Base-by-base conservation (phyloP, 2,797 vertebrate genomes). In the Astyanax mexicanus region DNA sequence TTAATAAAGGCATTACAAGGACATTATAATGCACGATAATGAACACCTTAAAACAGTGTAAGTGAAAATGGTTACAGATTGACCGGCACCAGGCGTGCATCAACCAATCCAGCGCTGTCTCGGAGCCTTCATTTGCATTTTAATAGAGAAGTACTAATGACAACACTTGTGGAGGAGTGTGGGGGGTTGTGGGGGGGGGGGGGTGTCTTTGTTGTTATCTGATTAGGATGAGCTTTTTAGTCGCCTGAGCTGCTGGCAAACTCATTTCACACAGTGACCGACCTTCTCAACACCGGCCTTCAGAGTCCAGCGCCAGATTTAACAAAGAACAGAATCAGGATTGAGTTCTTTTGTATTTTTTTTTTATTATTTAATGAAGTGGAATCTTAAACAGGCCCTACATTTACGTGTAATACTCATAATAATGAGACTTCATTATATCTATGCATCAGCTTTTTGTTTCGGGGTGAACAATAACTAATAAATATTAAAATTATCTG, bases 101-200 rank as follows among this genome's bases (percentile, higher is more conserved):
- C 40, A 61, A 72, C 45, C 68, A 45, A 68, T 58, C 52, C 32
- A 37, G 42, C 25, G 17, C 23, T 60, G 35, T 62, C 19, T 74
- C 57, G 27, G 32, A 68, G 70, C 75, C 67, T 86, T 83, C 37
- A 91, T 92, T 91, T 91, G 85, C 90, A 91, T 90, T 89, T 91
- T 90, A 91, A 90, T 91, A 82, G 88, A 85, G 81, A 80, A 86
- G 84, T 71, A 84, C 78, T 85, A 79, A 84, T 79, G 78, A 80
- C 81, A 82, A 87, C 83, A 82, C 83, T 85, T 35, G 79, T 12
- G 25, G 55, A 17, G 11, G 69, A 77, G 65, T 76, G 71, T 67
- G 77, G 75, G 78, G 81, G 78, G 78, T 12, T 23, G 47, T 10
- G 73, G 25, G 67, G 78, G 78, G 12, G 23, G 47, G 10, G 73